Percentiles rank a stretch among this genome's conserved stretches.
phyloP scores from a whole-genome alignment of 1,140 invertebrate genomes.

The Caenorhabditis remanei region DNA sequence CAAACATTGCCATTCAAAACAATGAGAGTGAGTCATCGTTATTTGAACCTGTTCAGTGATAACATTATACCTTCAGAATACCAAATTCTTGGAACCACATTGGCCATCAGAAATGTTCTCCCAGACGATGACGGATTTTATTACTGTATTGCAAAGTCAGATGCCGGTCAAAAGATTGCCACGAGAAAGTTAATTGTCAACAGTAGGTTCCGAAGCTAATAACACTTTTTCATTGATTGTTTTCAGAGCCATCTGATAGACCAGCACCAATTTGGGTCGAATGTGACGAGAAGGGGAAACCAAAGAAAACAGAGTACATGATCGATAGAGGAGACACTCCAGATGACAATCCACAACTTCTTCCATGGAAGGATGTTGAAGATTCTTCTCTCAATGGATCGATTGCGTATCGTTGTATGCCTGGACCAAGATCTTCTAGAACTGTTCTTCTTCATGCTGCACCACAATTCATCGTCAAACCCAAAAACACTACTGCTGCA shows the following conservation, averaged over 20 bases:
- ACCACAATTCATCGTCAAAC: slow-evolving; percentile 64
- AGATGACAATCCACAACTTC: slow-evolving; percentile 60
- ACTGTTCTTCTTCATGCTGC: slow-evolving; percentile 51
- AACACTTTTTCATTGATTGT: no score
- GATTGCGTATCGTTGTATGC: slow-evolving; percentile 65
- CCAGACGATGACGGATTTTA: slow-evolving; percentile 87
- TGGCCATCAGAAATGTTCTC: slow-evolving; percentile 85
- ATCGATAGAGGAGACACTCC: slow-evolving; percentile 71
- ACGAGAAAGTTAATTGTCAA: slow-evolving; percentile 68
- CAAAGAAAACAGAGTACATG: slow-evolving; percentile 70
- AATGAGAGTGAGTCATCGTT: slow-evolving; percentile 68
- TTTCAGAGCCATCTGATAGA: slow-evolving; percentile 40
- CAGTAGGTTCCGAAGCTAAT: slow-evolving; percentile 42
- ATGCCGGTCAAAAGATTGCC: slow-evolving; percentile 81
- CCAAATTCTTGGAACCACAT: slow-evolving; percentile 73
- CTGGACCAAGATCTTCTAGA: slow-evolving; percentile 57
- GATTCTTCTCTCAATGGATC: slow-evolving; percentile 62
- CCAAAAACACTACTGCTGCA: slow-evolving; percentile 59
- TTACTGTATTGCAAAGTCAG: slow-evolving; percentile 86
- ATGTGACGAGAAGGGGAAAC: slow-evolving; percentile 72
- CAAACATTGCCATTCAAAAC: slow-evolving; percentile 69
- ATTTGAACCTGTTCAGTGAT: background rate
- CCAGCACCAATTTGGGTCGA: slow-evolving; percentile 70
- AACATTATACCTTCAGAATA: slow-evolving; percentile 67
- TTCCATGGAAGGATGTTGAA: slow-evolving; percentile 68